Evolutionary conservation across 2,888 invertebrate species (phyloP).

Genomic region (Tuta absoluta): DNA sequence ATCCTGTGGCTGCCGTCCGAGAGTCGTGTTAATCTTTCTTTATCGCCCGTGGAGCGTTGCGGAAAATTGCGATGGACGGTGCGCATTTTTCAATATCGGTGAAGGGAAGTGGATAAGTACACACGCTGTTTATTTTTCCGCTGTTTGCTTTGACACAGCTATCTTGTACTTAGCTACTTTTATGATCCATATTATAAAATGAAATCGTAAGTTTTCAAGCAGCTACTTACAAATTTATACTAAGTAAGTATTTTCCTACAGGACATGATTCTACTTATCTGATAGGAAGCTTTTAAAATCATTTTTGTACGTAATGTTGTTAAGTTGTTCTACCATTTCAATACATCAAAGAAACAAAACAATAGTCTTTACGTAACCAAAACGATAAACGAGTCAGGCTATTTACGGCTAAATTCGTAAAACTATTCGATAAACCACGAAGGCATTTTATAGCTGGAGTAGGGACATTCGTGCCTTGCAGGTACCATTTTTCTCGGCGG

Average conservation of each 20-base stretch:
- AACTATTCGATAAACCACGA: neutral
- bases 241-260: no score
- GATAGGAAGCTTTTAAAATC: no score
- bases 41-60: conserved; percentile 12
- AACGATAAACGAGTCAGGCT: neutral
- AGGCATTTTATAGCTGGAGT: neutral
- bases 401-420: neutral
- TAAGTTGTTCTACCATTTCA: no score
- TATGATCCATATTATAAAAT: neutral
- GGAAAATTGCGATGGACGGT: conserved; percentile 14
- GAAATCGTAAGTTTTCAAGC: neutral
- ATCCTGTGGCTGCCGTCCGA: neutral
- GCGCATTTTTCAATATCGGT: conserved; percentile 10
- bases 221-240: no score
- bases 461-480: conserved; percentile 23
- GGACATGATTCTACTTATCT: no score
- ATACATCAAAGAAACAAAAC: no score
- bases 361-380: no score
- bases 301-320: no score
- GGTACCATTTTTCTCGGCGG: conserved; percentile 40
- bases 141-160: neutral
- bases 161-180: neutral
- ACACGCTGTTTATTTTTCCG: neutral
- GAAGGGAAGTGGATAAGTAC: neutral
- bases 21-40: conserved; percentile 24